phyloP scores from a whole-genome alignment of 2,113 vertebrate genomes.

The Paralichthys olivaceus region DNA sequence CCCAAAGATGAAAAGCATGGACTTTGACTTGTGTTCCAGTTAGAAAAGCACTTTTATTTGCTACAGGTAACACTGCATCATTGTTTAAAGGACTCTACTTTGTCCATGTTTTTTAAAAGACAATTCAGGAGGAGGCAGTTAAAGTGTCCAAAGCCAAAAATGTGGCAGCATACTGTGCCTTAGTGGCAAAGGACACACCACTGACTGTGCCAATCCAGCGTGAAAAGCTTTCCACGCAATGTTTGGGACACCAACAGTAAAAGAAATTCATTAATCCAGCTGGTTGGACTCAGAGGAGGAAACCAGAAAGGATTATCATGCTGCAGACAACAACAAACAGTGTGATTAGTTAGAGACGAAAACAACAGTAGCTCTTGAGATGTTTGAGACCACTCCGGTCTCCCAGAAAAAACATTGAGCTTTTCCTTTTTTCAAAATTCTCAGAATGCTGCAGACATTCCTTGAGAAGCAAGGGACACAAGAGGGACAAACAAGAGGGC shows the following conservation, averaged over 20 bases:
- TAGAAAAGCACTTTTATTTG: slow-evolving; percentile 12
- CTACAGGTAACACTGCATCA: background rate
- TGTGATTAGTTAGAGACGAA: background rate
- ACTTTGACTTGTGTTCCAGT: slow-evolving; percentile 42
- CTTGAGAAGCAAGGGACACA: background rate
- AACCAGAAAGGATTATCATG: background rate
- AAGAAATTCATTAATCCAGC: slow-evolving; percentile 20
- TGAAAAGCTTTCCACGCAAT: slow-evolving; percentile 1
- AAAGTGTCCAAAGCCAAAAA: background rate
- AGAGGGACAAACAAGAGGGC: slow-evolving; percentile 14
- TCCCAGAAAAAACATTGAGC: no score
- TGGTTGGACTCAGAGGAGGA: background rate
- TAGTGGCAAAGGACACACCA: background rate
- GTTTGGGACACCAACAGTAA: background rate
- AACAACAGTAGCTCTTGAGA: background rate
- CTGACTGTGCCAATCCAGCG: slow-evolving; percentile 3
- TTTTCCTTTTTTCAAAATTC: background rate
- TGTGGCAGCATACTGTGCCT: slow-evolving; percentile 2
- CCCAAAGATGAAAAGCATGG: background rate
- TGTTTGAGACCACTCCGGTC: background rate
- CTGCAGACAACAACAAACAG: background rate
- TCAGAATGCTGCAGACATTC: background rate
- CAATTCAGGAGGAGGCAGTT: background rate
- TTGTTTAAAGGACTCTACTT: background rate
- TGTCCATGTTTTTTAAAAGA: background rate